phyloP scores from a whole-genome alignment of 2,888 invertebrate species.

The Eubasilissa splendida region DNA sequence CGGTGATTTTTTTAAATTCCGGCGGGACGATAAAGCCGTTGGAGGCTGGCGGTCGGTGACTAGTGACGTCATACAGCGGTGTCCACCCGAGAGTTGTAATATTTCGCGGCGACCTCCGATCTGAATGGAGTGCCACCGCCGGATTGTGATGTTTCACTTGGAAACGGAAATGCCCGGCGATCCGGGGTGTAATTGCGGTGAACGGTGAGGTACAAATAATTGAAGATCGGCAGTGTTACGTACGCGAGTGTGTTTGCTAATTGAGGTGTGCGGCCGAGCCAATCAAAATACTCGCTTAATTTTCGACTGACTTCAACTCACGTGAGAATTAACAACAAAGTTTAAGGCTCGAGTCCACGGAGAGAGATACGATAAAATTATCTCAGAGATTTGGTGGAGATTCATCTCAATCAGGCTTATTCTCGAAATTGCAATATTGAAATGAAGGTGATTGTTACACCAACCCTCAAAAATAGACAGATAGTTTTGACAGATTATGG shows the following conservation, averaged over 20 bases:
- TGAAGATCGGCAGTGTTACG: not conserved
- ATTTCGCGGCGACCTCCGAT: not conserved
- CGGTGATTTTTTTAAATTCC: slow-evolving; percentile 1
- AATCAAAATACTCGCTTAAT: not conserved
- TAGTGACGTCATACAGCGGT: slow-evolving; percentile 1
- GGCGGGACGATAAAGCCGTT: slow-evolving; percentile 10
- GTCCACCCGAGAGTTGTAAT: not conserved
- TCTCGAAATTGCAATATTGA: too few relatives aligned
- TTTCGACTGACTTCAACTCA: not conserved
- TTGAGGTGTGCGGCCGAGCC: not conserved
- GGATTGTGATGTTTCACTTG: not conserved
- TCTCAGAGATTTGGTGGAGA: too few relatives aligned
- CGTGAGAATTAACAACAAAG: too few relatives aligned
- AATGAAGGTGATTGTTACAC: too few relatives aligned
- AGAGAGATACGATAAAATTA: too few relatives aligned
- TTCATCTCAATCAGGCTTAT: too few relatives aligned
- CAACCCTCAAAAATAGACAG: too few relatives aligned
- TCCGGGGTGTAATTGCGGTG: not conserved
- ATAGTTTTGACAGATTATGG: too few relatives aligned
- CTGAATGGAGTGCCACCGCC: not conserved
- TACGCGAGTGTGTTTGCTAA: not conserved
- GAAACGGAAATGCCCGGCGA: slow-evolving; percentile 14
- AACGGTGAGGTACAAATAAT: not conserved
- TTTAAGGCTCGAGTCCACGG: too few relatives aligned
- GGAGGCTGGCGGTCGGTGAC: slow-evolving; percentile 12